Conservation (phyloP, 2,113 vertebrate genomes). For the Campylomormyrus tamandua region DNA sequence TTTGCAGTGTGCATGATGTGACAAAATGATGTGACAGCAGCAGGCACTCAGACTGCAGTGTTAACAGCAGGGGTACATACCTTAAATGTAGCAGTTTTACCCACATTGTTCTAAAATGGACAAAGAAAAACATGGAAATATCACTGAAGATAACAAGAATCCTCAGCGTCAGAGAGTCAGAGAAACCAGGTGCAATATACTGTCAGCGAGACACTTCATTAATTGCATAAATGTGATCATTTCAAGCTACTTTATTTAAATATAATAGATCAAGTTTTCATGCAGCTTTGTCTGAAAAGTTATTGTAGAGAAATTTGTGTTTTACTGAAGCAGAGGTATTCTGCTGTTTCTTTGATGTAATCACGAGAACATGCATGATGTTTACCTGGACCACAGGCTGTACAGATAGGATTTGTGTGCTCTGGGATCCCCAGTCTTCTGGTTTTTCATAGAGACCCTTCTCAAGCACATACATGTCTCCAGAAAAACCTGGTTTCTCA, state of each 20-base stretch:
- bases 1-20: not conserved
- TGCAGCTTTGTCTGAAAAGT: not conserved
- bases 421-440: conserved; percentile 78
- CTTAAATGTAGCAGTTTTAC: conserved; percentile 51
- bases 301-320: not conserved
- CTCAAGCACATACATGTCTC: conserved; percentile 76
- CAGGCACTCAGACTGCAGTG: not conserved
- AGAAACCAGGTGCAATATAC: not conserved
- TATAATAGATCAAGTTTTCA: not conserved
- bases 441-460: conserved; percentile 78
- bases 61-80: conserved; percentile 32
- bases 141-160: not conserved
- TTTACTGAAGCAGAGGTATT: not conserved
- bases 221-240: not conserved
- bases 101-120: conserved; percentile 50
- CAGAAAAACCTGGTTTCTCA: conserved; percentile 77
- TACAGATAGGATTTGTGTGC: conserved; percentile 68
- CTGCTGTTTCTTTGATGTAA: not conserved
- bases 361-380: not conserved
- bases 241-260: not conserved
- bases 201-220: not conserved
- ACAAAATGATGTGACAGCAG: not conserved
- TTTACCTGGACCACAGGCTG: conserved; percentile 77
- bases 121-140: not conserved
- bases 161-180: not conserved